Evolutionary conservation across 2,113 vertebrate species (phyloP).

Genomic region (Erpornis zantholeuca): DNA sequence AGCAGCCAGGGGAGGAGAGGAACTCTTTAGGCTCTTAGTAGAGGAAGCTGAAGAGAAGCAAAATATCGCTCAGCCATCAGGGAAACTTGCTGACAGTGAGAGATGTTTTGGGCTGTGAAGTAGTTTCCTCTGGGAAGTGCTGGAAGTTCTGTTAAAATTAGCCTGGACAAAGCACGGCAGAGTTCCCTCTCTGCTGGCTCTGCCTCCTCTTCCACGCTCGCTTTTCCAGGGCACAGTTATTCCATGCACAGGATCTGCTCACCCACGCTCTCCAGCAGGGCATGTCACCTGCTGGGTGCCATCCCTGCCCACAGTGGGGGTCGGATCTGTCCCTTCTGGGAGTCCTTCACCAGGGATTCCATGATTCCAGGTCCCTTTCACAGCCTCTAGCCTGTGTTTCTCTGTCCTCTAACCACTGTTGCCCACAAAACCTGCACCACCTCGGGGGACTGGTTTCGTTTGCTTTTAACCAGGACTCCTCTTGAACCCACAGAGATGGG

Average conservation of each 20-base stretch:
- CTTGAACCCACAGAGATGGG: not conserved
- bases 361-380: not conserved
- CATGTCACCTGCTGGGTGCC: not conserved
- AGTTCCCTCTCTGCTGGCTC: not conserved
- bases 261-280: not conserved
- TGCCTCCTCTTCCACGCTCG: not conserved
- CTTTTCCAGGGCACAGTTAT: not conserved
- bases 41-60: constrained; percentile 23
- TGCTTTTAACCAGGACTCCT: not conserved
- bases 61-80: constrained; percentile 18
- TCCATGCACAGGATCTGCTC: not conserved
- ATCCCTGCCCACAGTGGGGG: not conserved
- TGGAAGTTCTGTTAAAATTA: constrained; percentile 64
- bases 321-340: not conserved
- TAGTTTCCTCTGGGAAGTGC: constrained; percentile 62
- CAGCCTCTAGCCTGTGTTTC: not conserved
- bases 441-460: not conserved
- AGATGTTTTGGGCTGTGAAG: constrained; percentile 51
- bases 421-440: not conserved
- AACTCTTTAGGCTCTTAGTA: not conserved
- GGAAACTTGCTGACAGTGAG: constrained; percentile 60
- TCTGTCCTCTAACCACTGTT: fast-evolving
- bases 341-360: not conserved
- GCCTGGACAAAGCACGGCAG: not conserved
- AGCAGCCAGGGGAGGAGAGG: not conserved